Percentiles rank a stretch among this genome's conserved stretches.
Conservation (phyloP, 2,888 invertebrate genomes). For the Tenthredo scrophulariae region DNA sequence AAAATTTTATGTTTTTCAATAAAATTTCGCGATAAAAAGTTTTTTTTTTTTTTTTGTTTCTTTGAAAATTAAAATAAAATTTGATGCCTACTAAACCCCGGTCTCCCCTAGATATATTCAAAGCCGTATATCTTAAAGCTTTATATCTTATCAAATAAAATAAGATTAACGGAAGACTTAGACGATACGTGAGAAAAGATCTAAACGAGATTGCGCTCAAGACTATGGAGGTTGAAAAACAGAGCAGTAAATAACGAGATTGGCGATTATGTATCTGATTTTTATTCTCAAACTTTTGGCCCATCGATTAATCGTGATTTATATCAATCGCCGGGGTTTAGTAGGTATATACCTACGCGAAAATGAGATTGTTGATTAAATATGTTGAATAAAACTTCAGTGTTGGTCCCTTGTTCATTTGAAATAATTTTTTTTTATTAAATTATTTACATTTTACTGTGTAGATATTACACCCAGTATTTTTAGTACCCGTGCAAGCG, state of each 20-base stretch:
- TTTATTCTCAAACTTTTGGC: not conserved
- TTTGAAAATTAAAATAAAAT: too few relatives aligned
- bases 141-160: conserved; percentile 33
- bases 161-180: not conserved
- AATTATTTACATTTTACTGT: not conserved
- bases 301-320: not conserved
- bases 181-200: conserved; percentile 2
- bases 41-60: too few relatives aligned
- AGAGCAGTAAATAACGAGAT: conserved; percentile 5
- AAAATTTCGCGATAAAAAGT: too few relatives aligned
- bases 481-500: not conserved
- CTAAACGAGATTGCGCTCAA: not conserved
- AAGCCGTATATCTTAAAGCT: too few relatives aligned
- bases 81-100: too few relatives aligned
- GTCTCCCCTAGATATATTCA: not conserved
- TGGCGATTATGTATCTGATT: conserved; percentile 11
- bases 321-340: not conserved
- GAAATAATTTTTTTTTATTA: too few relatives aligned
- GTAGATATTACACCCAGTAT: not conserved
- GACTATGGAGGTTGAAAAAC: not conserved
- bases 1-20: not conserved
- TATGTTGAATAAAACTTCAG: not conserved
- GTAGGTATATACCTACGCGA: not conserved
- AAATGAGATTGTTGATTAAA: not conserved
- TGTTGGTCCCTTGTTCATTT: not conserved